A percentile compares a stretch with the other conserved stretches of the same genome.
Conservation (phyloP, 2,797 vertebrate genomes). For the Halcyon chelicuti region DNA sequence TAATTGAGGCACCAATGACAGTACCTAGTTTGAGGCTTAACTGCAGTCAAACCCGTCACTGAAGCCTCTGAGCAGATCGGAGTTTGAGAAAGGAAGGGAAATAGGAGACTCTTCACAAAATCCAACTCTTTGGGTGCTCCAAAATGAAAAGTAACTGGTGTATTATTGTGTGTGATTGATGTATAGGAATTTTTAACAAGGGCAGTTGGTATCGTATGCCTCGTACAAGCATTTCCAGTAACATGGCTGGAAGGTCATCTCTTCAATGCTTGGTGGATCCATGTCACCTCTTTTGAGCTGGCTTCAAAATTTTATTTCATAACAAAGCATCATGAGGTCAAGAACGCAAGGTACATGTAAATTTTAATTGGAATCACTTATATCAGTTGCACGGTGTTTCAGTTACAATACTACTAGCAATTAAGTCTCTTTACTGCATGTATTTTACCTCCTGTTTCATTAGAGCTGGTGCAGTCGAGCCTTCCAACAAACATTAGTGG, state of each 20-base stretch:
- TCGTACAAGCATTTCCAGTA: too few relatives aligned
- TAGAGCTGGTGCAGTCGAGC: background rate
- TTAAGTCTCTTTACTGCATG: background rate
- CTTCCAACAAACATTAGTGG: background rate
- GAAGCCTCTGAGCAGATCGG: background rate
- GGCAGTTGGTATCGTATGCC: too few relatives aligned
- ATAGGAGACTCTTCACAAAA: background rate
- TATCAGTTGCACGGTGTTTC: background rate
- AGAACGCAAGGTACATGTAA: fast-evolving
- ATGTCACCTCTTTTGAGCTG: background rate
- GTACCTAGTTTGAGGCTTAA: background rate
- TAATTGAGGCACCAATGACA: background rate
- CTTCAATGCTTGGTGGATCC: background rate
- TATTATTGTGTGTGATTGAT: background rate
- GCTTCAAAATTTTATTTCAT: background rate
- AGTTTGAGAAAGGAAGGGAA: background rate
- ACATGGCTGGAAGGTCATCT: background rate
- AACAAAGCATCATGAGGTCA: background rate
- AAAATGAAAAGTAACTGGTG: background rate
- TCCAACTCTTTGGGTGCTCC: background rate
- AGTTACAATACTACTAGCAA: background rate
- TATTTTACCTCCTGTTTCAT: background rate
- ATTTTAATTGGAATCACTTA: background rate
- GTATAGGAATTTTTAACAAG: background rate
- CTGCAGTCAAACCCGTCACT: background rate